Evolutionary conservation across 2,888 invertebrate species (phyloP), one percentile per base, ranked within the genome.

Genomic region (Dimorphilus gyrociliatus): DNA sequence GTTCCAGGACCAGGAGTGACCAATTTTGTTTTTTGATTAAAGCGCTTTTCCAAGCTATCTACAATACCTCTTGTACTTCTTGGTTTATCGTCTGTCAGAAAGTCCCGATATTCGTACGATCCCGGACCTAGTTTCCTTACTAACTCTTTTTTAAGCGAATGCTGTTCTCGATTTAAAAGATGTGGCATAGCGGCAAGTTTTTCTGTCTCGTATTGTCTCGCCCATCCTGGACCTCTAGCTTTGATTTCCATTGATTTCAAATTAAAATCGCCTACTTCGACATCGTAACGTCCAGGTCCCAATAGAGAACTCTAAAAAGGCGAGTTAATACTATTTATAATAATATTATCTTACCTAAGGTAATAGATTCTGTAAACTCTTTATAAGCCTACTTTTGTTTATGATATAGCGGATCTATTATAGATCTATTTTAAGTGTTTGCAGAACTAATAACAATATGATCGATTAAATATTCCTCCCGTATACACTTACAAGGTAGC

Each of bases 121-220:
- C 58, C 58, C 24, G 60, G 60, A 2, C 55, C 58, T 16, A 59
- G 44, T 33, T 56, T 55, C 28, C 42, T 36, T 36, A 57, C 60
- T 42, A 55, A 40, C 32, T 50, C 32, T 27, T 46, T 44, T 34
- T 56, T 53, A 25, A 47, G 35, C 35, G 55, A 51, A 58, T 56
- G 57, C 35, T 57, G 55, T 30, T 59, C 55, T 40, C 54, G 55
- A 37, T 55, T 49, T 15, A 60, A 46, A 3, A 58, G 44, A 37
- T 57, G 57, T 4, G 60, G 60, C 28, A 58, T 36, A 7, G 54
- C 48, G 3, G 55, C 51, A 44, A 54, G 44, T 19, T 50, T 38
- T 25, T 53, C 47, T 31, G 55, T 48, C 35, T 55, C 54, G 24
- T 53, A 47, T n/a, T 50, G 50, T 4, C 55, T 36, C 2, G 51